These are phyloP conservation scores for Cherax quadricarinatus DNA, from an alignment of 1,140 invertebrate species.

Conservation along the genomic window DNA sequence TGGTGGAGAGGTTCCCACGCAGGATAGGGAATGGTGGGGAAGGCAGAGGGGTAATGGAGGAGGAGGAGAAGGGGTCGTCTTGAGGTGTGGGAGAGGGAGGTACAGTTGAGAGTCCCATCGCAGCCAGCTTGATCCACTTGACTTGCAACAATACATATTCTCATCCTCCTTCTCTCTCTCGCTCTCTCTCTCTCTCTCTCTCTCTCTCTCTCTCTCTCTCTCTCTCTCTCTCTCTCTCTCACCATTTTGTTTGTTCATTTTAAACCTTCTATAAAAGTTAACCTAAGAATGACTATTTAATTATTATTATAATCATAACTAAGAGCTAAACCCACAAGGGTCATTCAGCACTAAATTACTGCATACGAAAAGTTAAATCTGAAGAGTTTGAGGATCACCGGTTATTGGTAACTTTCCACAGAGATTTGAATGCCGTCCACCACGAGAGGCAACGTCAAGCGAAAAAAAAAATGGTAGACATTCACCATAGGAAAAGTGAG, in stretches of 20 bases:
- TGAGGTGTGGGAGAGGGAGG: background rate
- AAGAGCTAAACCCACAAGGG: no score
- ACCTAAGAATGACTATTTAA: no score
- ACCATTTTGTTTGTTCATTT: background rate
- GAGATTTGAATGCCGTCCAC: no score
- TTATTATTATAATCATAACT: no score
- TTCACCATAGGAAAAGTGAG: no score
- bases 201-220: conserved; percentile 22
- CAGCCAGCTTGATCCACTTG: background rate
- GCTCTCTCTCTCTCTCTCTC: background rate
- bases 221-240: conserved; percentile 6
- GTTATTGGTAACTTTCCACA: no score
- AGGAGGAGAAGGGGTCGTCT: background rate
- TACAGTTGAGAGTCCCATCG: background rate
- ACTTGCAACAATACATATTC: background rate
- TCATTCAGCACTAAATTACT: no score
- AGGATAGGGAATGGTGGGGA: background rate
- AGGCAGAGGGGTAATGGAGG: background rate
- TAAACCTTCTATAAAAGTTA: background rate
- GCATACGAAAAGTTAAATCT: no score
- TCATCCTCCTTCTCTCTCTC: background rate
- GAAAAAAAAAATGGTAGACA: no score
- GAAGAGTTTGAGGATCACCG: no score
- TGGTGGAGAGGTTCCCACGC: conserved; percentile 5
- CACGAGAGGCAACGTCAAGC: no score